These are phyloP conservation scores for Cyrtorhinus lividipennis DNA, from an alignment of 1,140 invertebrate genomes.

Conservation along the genomic window DNA sequence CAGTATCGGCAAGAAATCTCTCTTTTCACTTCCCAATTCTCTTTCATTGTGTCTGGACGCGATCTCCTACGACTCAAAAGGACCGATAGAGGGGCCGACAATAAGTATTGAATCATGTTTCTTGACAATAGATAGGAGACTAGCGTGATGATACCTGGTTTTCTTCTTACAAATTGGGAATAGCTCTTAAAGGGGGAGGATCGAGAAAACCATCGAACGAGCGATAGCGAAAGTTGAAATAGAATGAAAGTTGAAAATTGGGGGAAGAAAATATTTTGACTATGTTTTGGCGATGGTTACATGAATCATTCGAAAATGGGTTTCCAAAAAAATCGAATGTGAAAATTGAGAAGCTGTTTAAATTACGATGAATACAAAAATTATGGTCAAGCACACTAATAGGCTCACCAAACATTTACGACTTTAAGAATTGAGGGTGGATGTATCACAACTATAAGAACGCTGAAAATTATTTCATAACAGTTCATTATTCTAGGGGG, in stretches of 20 bases:
- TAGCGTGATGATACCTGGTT: background rate
- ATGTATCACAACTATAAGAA: no score
- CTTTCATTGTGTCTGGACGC: background rate
- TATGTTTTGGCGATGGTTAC: no score
- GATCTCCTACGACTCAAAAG: background rate
- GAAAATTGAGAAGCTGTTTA: no score
- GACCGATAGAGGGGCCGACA: background rate
- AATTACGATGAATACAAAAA: no score
- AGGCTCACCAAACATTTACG: no score
- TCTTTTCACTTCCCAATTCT: background rate
- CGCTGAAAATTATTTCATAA: no score
- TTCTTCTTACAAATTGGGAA: background rate
- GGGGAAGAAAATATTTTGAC: no score
- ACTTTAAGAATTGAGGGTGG: no score
- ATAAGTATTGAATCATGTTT: background rate
- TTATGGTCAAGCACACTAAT: no score
- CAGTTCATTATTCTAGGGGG: no score
- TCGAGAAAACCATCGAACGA: background rate
- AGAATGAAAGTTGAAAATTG: background rate
- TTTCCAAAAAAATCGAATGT: no score
- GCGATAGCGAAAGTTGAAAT: background rate
- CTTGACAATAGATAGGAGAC: background rate
- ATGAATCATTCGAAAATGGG: no score
- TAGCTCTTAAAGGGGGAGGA: background rate
- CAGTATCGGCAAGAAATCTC: background rate